Percentiles rank a stretch among this genome's conserved stretches.
phyloP scores from a whole-genome alignment of 2,113 vertebrate genomes.

The Apus apus region DNA sequence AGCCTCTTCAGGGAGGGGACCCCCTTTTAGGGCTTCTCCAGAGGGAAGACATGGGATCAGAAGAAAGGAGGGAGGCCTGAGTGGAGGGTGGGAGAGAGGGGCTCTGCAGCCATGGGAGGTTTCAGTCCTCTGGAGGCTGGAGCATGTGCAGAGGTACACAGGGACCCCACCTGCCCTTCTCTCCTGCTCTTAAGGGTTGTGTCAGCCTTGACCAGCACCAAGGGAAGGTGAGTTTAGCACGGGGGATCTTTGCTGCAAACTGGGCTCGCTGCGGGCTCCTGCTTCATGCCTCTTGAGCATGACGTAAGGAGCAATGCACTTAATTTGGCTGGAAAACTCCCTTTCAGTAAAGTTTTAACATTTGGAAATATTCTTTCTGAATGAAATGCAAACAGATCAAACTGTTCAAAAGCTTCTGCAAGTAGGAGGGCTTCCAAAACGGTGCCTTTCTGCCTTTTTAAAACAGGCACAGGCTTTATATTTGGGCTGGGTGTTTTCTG shows the following conservation, averaged over 20 bases:
- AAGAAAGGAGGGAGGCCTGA: not conserved
- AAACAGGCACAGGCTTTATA: rapidly evolving
- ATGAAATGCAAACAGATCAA: not conserved
- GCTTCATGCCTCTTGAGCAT: not conserved
- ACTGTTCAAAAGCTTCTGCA: not conserved
- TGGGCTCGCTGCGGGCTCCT: not conserved
- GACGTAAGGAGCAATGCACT: rapidly evolving
- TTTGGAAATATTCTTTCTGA: not conserved
- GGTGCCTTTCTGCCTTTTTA: not conserved
- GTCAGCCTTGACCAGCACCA: not conserved
- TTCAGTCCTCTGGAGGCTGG: not conserved
- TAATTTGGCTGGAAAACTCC: not conserved
- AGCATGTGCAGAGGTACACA: rapidly evolving
- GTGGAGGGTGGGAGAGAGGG: rapidly evolving
- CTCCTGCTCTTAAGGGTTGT: no score
- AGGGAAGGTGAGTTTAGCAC: rapidly evolving
- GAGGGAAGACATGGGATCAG: not conserved
- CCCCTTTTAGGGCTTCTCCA: not conserved
- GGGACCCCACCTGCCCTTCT: not conserved
- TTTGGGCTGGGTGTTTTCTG: not conserved
- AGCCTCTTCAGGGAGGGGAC: not conserved
- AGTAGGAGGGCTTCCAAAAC: not conserved
- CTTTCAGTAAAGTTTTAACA: no score
- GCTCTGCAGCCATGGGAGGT: not conserved
- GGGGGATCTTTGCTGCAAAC: not conserved